Conservation (phyloP, 2,888 invertebrate genomes). For the Cerceris ruficornis region DNA sequence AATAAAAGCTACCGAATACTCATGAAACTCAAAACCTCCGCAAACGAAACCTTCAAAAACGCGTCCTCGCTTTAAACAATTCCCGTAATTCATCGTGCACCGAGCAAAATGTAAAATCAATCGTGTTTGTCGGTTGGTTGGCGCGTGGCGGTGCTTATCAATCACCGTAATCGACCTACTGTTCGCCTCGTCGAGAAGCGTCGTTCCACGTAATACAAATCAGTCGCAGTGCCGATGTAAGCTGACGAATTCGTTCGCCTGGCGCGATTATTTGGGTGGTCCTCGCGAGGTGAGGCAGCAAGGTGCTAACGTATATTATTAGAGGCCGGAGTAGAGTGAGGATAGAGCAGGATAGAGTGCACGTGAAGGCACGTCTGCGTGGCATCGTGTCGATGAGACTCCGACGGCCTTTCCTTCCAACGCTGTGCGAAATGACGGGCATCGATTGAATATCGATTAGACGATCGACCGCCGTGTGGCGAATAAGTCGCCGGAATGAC, state of each 20-base stretch:
- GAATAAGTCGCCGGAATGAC: conserved; percentile 33
- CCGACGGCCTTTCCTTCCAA: conserved; percentile 10
- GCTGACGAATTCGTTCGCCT: conserved; percentile 31
- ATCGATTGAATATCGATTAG: conserved; percentile 57
- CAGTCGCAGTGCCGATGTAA: conserved; percentile 41
- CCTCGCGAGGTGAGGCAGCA: conserved; percentile 56
- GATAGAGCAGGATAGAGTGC: conserved; percentile 46
- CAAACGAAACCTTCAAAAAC: too few relatives aligned
- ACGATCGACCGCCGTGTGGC: conserved; percentile 17
- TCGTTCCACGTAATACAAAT: conserved; percentile 70
- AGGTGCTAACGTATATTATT: conserved; percentile 78
- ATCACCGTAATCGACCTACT: conserved; percentile 73
- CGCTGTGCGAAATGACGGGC: conserved; percentile 44
- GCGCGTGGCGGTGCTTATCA: conserved; percentile 79
- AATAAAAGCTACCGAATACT: too few relatives aligned
- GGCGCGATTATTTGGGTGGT: conserved; percentile 71
- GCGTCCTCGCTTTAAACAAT: too few relatives aligned
- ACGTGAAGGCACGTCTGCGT: conserved; percentile 53
- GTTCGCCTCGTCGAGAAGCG: conserved; percentile 41
- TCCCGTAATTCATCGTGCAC: background rate
- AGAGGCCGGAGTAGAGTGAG: conserved; percentile 52
- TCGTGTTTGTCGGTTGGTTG: conserved; percentile 60
- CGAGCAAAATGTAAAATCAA: conserved; percentile 42
- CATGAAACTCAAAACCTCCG: too few relatives aligned
- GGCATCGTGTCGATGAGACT: conserved; percentile 36